Conservation (phyloP, 2,113 vertebrate species). For the Hypanus sabinus region DNA sequence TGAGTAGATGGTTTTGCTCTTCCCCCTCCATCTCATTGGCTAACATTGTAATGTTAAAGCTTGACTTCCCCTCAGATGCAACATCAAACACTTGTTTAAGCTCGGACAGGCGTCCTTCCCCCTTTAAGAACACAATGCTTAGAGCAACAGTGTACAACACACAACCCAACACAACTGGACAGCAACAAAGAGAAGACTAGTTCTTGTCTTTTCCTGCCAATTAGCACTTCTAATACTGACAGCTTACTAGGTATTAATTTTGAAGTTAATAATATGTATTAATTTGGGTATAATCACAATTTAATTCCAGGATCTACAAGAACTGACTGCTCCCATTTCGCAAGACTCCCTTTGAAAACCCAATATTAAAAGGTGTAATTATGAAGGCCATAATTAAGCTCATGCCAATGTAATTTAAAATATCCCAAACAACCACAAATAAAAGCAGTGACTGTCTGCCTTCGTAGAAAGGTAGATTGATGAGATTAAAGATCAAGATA, state of each 20-base stretch:
- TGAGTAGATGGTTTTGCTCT: no score
- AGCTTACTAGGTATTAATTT: background rate
- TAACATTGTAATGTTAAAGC: no score
- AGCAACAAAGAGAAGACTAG: background rate
- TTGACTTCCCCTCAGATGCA: background rate
- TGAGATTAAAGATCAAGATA: no score
- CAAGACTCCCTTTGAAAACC: background rate
- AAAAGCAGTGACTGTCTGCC: background rate
- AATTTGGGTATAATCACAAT: background rate
- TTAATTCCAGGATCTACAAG: conserved; percentile 13
- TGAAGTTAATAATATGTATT: background rate
- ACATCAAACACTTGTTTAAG: background rate
- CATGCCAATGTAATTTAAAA: background rate
- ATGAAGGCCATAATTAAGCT: background rate
- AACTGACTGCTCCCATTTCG: background rate
- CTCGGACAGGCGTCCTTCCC: background rate
- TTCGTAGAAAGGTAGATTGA: no score
- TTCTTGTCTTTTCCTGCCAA: background rate
- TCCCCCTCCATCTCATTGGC: no score
- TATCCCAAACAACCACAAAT: background rate
- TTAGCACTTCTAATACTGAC: conserved; percentile 2
- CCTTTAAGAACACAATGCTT: background rate
- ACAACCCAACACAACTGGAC: background rate
- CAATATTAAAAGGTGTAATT: background rate
- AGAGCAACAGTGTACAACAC: background rate